Evolutionary conservation across 2,888 invertebrate genomes (phyloP).

Genomic region (Drosophila falleni): DNA sequence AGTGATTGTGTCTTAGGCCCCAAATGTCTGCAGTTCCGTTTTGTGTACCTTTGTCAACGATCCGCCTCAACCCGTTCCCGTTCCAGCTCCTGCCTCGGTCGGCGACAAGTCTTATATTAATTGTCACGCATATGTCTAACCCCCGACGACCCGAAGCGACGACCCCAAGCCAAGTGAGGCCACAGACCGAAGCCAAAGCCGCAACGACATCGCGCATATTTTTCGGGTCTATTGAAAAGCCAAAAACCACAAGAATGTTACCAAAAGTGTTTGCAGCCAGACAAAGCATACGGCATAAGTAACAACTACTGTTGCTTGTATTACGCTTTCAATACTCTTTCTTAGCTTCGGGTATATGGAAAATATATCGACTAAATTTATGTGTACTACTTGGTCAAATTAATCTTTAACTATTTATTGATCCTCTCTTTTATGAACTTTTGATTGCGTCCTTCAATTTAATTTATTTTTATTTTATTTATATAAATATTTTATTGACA

Average conservation of each 20-base stretch:
- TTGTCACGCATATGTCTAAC: conserved; percentile 79
- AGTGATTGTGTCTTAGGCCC: conserved; percentile 22
- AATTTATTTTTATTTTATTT: no score
- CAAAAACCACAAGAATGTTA: conserved; percentile 79
- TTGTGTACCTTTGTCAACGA: conserved; percentile 73
- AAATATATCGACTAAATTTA: no score
- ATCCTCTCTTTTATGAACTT: no score
- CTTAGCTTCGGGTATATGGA: background rate
- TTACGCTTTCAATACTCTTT: conserved; percentile 11
- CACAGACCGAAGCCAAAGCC: conserved; percentile 25
- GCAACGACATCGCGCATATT: conserved; percentile 60
- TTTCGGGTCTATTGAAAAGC: conserved; percentile 68
- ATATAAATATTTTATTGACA: no score
- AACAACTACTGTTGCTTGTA: conserved; percentile 52
- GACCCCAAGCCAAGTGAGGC: conserved; percentile 35
- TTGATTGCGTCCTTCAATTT: no score
- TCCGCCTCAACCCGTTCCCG: background rate
- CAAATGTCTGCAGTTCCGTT: conserved; percentile 77
- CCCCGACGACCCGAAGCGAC: conserved; percentile 48
- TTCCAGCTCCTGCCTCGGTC: conserved; percentile 16
- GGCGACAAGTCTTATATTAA: conserved; percentile 76
- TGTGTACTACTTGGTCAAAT: no score
- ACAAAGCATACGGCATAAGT: conserved; percentile 25
- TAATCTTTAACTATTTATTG: no score
- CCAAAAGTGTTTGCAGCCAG: conserved; percentile 68